phyloP scores from a whole-genome alignment of 2,113 vertebrate genomes.

The Pachypanchax playfairii region DNA sequence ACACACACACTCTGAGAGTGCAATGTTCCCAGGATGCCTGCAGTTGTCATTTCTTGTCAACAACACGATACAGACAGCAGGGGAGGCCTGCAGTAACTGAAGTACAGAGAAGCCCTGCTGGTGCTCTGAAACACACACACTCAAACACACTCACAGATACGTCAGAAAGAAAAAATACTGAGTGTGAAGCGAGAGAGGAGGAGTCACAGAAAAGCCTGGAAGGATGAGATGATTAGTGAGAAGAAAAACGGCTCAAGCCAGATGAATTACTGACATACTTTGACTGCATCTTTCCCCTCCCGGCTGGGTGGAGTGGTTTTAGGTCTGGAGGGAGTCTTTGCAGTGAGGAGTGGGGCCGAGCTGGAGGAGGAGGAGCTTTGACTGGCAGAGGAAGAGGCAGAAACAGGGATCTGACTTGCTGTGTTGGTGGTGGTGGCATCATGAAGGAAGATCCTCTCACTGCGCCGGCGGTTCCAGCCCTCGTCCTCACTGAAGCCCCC shows the following conservation, averaged over 20 bases:
- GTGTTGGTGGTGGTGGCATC: slow-evolving; percentile 81
- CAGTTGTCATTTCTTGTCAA: slow-evolving; percentile 73
- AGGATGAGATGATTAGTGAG: not conserved
- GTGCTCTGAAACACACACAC: slow-evolving; percentile 39
- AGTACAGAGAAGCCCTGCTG: slow-evolving; percentile 66
- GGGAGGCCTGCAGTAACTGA: slow-evolving; percentile 70
- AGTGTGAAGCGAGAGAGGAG: slow-evolving; percentile 25
- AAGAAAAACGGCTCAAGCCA: not conserved
- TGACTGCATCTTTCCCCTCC: slow-evolving; percentile 79
- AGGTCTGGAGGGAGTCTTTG: slow-evolving; percentile 82
- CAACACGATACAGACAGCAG: slow-evolving; percentile 70
- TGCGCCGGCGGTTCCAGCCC: slow-evolving; percentile 90
- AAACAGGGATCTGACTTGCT: slow-evolving; percentile 67
- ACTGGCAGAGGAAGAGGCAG: slow-evolving; percentile 44
- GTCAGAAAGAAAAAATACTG: slow-evolving; percentile 21
- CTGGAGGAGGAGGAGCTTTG: slow-evolving; percentile 54
- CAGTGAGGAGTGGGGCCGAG: slow-evolving; percentile 48
- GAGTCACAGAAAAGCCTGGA: slow-evolving; percentile 2
- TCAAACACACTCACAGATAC: slow-evolving; percentile 32
- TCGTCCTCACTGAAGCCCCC: slow-evolving; percentile 88
- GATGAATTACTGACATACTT: slow-evolving; percentile 69
- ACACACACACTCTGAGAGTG: slow-evolving; percentile 19
- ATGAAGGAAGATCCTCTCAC: slow-evolving; percentile 95
- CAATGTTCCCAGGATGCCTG: slow-evolving; percentile 60
- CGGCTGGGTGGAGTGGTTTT: slow-evolving; percentile 80